Evolutionary conservation across 2,113 vertebrate genomes (phyloP).

Genomic region (Vicugna pacos): DNA sequence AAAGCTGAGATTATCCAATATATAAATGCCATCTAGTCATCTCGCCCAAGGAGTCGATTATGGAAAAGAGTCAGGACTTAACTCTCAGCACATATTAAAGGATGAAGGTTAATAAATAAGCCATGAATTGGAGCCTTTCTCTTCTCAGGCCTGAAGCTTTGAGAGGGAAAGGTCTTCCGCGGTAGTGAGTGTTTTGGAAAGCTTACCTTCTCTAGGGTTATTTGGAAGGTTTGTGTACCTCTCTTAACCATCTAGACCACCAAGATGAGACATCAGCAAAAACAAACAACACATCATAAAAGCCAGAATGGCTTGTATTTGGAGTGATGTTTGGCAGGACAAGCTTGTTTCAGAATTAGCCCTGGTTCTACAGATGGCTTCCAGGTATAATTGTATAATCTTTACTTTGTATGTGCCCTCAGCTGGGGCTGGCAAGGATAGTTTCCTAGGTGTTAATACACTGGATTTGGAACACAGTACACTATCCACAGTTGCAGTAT

Average conservation of each 20-base stretch:
- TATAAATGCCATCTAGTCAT: not conserved
- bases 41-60: not conserved
- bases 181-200: not conserved
- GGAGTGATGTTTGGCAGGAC: not conserved
- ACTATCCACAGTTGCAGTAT: not conserved
- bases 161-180: not conserved
- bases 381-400: not conserved
- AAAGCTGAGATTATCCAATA: not conserved
- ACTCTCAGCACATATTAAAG: not conserved
- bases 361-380: not conserved
- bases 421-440: not conserved
- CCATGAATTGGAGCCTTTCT: not conserved
- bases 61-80: not conserved
- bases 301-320: not conserved
- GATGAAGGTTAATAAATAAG: not conserved
- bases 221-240: not conserved
- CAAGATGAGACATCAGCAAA: not conserved
- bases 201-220: not conserved
- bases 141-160: not conserved
- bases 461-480: not conserved
- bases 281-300: not conserved
- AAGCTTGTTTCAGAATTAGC: not conserved
- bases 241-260: not conserved
- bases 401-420: not conserved
- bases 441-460: not conserved